Base-by-base conservation (phyloP, 37 sponge, comb jelly and placozoan genomes). In the Crambe crambe region DNA sequence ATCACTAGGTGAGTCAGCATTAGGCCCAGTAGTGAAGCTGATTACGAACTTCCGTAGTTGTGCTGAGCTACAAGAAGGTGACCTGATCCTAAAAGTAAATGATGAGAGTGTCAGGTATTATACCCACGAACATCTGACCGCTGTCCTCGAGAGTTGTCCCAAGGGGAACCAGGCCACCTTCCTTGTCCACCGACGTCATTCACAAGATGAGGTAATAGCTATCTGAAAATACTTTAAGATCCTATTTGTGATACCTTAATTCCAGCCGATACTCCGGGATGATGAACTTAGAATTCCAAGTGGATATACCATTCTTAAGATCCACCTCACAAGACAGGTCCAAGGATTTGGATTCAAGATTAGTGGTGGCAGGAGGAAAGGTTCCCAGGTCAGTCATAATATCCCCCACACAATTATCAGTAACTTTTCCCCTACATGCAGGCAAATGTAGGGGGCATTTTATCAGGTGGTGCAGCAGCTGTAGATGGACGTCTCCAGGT, bases 41-140 rank as follows among this genome's bases (percentile, higher is more conserved):
- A 91, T 97, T 54, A 89, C 94, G 95, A 95, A 97, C 70, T 74
- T 82, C 64, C 82, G 80, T 5, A 79, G 97, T 34, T 97, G 97
- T 88, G 83, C 92, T 22, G 87, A 94, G 68, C 85, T 97, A 56
- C 44, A 68, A 30, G 97, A 91, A 36, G 86, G 89, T 32, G 95
- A 95, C 74, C 31, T 95, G 30, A 61, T 95, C 56, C 34, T 90
- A 18, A 89, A 95, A 81, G 89, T 94, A 42, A 96, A 98, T 68
- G 94, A 90, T 20, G 86, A 96, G 79, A 62, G 78, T 15, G 89
- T 98, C 43, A 17, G 34, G 34, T 38, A 80, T 47, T 73, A 81
- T 21, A 17, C 74, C 4, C 99, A 98, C 86, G 76, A 42, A 26
- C 93, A 98, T 51, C 81, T 96, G 22, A 94, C 96, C 56, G 81